Evolutionary conservation across 2,797 vertebrate genomes (phyloP).

Genomic region (Helicolenus hilgendorfi): DNA sequence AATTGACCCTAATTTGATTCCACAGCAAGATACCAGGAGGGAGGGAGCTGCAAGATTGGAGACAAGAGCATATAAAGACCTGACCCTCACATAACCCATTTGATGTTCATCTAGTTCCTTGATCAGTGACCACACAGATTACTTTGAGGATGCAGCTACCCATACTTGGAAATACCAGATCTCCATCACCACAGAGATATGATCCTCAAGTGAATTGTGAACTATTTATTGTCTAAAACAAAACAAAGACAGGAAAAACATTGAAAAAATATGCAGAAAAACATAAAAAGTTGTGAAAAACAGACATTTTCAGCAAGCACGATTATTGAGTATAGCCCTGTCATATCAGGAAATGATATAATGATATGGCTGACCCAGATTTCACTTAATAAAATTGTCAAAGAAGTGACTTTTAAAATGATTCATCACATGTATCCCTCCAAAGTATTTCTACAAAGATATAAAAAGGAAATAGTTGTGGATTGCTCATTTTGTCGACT

Average conservation of each 20-base stretch:
- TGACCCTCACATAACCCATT: constrained; percentile 5
- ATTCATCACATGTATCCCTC: too few relatives aligned
- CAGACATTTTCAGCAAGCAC: neutral
- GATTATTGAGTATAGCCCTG: neutral
- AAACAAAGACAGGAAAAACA: neutral
- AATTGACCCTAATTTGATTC: neutral
- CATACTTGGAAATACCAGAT: neutral
- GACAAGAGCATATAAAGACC: neutral
- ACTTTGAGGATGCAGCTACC: neutral
- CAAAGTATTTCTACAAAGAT: too few relatives aligned
- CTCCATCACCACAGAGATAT: neutral
- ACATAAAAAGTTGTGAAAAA: neutral
- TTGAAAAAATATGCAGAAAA: neutral
- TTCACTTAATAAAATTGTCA: neutral
- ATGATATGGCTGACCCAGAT: neutral
- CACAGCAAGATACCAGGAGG: neutral
- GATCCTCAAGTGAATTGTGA: neutral
- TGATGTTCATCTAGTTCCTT: neutral
- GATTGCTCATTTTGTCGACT: too few relatives aligned
- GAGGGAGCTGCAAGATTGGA: neutral
- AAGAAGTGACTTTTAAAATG: too few relatives aligned
- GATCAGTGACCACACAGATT: neutral
- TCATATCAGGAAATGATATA: neutral
- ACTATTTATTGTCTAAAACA: neutral
- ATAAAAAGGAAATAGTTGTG: too few relatives aligned